phyloP scores from a whole-genome alignment of 2,888 invertebrate species.

The Eudemis profundana region DNA sequence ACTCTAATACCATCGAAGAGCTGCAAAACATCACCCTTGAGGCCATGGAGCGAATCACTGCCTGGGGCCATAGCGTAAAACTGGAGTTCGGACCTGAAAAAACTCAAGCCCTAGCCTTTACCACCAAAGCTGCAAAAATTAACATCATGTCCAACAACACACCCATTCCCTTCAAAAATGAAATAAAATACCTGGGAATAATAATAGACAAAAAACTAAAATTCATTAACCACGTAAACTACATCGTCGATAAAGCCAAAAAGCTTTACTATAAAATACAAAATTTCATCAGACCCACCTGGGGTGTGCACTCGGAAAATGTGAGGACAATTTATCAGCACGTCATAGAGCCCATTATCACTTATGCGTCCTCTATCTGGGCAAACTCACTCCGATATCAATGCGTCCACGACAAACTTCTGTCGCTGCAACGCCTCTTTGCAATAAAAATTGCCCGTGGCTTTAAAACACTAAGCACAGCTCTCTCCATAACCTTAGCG shows the following conservation, averaged over 20 bases:
- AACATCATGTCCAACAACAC: constrained; percentile 14
- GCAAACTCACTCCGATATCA: too few species aligned
- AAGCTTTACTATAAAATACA: too few species aligned
- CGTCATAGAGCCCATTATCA: too few species aligned
- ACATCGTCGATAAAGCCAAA: constrained; percentile 34
- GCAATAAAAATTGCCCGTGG: too few species aligned
- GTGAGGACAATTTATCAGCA: constrained; percentile 32
- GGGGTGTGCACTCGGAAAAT: constrained; percentile 46
- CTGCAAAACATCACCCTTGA: constrained; percentile 14
- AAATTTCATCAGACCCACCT: constrained; percentile 41
- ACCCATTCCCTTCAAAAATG: neutral
- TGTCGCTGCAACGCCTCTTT: too few species aligned
- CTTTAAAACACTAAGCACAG: too few species aligned
- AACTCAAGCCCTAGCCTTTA: constrained; percentile 29
- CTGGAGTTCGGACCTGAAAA: too few species aligned
- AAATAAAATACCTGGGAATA: constrained; percentile 39
- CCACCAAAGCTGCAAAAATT: constrained; percentile 30
- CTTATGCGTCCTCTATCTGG: too few species aligned
- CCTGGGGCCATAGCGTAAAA: constrained; percentile 40
- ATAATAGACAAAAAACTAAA: constrained; percentile 33
- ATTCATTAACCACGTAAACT: constrained; percentile 22
- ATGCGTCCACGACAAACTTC: too few species aligned
- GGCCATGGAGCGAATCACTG: neutral
- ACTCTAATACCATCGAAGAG: constrained; percentile 47
- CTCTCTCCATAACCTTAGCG: too few species aligned